These are phyloP conservation scores for Mormyrus iriodes DNA, from an alignment of 2,113 vertebrate species.

Conservation along the genomic window DNA sequence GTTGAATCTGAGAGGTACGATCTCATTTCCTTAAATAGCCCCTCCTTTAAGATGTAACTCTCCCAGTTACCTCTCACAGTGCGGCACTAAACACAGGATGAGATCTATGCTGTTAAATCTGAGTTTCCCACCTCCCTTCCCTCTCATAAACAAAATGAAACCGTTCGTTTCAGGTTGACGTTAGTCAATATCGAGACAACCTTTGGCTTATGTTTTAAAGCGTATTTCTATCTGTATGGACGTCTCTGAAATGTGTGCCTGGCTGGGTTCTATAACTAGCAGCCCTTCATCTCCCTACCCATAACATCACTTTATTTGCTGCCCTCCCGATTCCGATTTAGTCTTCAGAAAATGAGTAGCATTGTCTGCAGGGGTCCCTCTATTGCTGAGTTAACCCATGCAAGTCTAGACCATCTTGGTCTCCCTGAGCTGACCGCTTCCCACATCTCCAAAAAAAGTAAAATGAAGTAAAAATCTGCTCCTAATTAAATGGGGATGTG, in stretches of 20 bases:
- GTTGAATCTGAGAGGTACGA: neutral
- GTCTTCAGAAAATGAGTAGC: neutral
- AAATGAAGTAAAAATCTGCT: slow-evolving; percentile 10
- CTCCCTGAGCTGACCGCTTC: neutral
- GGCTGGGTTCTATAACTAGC: neutral
- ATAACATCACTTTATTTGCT: neutral
- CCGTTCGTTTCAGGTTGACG: neutral
- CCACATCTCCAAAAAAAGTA: neutral
- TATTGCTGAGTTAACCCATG: neutral
- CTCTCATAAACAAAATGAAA: neutral
- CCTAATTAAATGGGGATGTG: slow-evolving; percentile 14
- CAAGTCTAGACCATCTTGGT: neutral
- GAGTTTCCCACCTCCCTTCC: neutral
- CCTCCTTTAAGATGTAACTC: neutral
- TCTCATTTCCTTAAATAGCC: neutral
- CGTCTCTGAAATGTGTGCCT: neutral
- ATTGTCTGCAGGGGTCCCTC: neutral
- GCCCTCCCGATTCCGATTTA: neutral
- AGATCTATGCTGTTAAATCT: neutral
- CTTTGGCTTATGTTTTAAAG: neutral
- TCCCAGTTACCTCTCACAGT: neutral
- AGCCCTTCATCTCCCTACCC: neutral
- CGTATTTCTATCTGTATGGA: neutral
- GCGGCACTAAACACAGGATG: neutral
- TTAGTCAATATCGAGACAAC: neutral